Evolutionary conservation across 2,797 vertebrate species (phyloP).

Genomic region (Chaunax sp.): DNA sequence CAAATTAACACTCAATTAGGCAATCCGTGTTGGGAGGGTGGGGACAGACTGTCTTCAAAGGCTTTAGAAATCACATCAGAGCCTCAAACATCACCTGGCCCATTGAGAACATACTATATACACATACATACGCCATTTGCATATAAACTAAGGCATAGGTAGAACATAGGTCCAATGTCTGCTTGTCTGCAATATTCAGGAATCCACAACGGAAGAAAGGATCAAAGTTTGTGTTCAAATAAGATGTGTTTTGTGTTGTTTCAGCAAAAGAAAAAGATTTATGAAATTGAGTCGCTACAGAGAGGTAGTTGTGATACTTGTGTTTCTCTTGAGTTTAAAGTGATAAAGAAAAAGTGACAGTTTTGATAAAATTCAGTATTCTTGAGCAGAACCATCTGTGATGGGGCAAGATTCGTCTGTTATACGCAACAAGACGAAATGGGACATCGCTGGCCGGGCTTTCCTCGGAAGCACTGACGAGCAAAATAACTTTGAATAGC

Average conservation of each 20-base stretch:
- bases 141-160: slow-evolving; percentile 11
- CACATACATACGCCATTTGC: slow-evolving; percentile 9
- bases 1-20: slow-evolving; percentile 84
- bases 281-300: slow-evolving; percentile 26
- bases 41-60: slow-evolving; percentile 69
- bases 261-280: slow-evolving; percentile 45
- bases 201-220: slow-evolving; percentile 2
- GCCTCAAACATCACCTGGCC: slow-evolving; percentile 61
- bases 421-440: slow-evolving; percentile 19
- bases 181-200: slow-evolving; percentile 7
- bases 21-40: slow-evolving; percentile 70
- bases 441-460: not conserved
- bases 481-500: slow-evolving; percentile 5
- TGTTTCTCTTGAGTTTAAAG: slow-evolving; percentile 20
- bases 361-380: slow-evolving; percentile 34
- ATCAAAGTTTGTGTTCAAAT: slow-evolving; percentile 27
- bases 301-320: slow-evolving; percentile 4
- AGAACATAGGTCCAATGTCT: not conserved
- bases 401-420: not conserved
- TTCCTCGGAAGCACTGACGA: slow-evolving; percentile 1
- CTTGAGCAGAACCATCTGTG: not conserved
- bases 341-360: slow-evolving; percentile 6
- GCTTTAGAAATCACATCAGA: slow-evolving; percentile 65
- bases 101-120: slow-evolving; percentile 48
- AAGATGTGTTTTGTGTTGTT: slow-evolving; percentile 37